A percentile compares a stretch with the other conserved stretches of the same genome.
Evolutionary conservation across 1,140 invertebrate species (phyloP).

Genomic region (Neoseiulus cucumeris): DNA sequence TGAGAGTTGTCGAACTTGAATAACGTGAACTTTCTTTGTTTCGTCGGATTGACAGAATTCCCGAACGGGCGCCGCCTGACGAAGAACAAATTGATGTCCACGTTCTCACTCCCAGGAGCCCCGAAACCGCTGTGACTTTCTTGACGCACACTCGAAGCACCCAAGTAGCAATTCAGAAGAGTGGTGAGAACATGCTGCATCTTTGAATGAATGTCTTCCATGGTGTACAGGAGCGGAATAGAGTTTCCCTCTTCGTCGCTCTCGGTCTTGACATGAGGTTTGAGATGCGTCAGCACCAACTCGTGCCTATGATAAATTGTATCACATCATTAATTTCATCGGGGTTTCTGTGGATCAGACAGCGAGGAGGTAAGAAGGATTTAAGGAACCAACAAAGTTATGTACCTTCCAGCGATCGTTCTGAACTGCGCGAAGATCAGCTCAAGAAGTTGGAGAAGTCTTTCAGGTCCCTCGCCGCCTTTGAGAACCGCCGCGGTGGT

Average conservation of each 20-base stretch:
- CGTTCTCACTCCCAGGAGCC: neutral
- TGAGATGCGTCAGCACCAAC: slow-evolving; percentile 20
- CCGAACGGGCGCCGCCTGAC: neutral
- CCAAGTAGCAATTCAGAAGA: neutral
- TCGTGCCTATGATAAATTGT: slow-evolving; percentile 19
- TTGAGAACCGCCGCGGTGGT: neutral
- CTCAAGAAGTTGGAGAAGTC: slow-evolving; percentile 26
- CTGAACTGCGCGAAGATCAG: slow-evolving; percentile 27
- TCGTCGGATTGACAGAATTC: neutral
- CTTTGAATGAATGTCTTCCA: slow-evolving; percentile 1
- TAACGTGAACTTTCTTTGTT: slow-evolving; percentile 25
- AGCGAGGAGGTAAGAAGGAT: too few species aligned
- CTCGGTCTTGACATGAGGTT: neutral
- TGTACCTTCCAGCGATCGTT: slow-evolving; percentile 23
- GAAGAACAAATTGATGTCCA: neutral
- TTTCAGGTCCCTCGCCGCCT: slow-evolving; percentile 19
- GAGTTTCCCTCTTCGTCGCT: neutral
- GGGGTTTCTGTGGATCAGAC: too few species aligned
- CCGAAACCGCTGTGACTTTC: neutral
- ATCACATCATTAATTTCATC: too few species aligned
- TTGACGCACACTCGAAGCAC: neutral
- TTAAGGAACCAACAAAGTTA: too few species aligned
- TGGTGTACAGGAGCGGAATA: neutral
- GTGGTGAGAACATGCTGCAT: slow-evolving; percentile 9
- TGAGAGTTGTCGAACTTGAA: slow-evolving; percentile 62